phyloP scores from a whole-genome alignment of 2,797 vertebrate species.

The Poeciliopsis infans region DNA sequence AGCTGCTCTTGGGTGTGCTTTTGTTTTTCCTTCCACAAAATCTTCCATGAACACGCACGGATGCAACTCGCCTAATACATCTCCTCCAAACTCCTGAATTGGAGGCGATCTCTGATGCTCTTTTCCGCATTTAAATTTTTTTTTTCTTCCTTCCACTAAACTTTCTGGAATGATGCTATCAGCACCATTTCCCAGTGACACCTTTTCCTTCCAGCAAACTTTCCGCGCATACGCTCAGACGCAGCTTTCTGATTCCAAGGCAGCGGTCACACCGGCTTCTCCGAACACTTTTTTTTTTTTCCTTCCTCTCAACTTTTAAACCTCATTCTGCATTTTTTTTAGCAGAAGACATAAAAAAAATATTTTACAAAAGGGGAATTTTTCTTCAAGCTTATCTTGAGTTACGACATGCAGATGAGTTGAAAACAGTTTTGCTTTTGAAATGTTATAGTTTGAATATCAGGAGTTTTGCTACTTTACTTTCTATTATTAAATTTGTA shows the following conservation, averaged over 20 bases:
- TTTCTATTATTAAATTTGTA: neutral
- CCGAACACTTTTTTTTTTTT: neutral
- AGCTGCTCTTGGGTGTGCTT: neutral
- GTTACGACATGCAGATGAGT: neutral
- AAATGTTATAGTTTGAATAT: neutral
- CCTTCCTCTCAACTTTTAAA: neutral
- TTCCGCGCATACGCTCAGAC: neutral
- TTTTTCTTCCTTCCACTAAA: neutral
- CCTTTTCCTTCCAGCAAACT: neutral
- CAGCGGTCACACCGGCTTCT: neutral
- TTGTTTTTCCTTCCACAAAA: neutral
- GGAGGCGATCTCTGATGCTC: neutral
- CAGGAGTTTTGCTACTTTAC: neutral
- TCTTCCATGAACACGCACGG: neutral
- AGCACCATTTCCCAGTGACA: neutral
- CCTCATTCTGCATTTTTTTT: neutral
- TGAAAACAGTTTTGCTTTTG: neutral
- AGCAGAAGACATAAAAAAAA: neutral
- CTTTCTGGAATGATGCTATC: neutral
- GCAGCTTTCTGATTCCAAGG: neutral
- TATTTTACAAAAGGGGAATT: neutral
- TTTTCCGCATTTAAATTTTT: neutral
- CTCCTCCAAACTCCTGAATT: neutral
- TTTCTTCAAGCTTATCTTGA: neutral
- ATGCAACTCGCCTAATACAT: neutral